Evolutionary conservation across 2,888 invertebrate genomes (phyloP).

Genomic region (Cephus runcator): DNA sequence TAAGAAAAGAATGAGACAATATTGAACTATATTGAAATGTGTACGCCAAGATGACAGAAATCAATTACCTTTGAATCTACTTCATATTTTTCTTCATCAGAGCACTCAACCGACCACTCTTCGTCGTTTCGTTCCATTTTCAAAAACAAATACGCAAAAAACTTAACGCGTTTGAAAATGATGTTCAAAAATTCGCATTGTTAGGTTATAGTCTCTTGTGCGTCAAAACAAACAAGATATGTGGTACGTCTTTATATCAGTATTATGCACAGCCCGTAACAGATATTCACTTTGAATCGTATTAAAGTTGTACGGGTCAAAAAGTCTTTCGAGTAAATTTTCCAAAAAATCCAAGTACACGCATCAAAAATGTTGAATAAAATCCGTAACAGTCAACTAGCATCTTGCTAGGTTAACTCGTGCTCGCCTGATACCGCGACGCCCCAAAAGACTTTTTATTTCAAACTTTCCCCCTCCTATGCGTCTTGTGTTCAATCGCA

Average conservation of each 20-base stretch:
- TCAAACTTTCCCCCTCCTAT: not conserved
- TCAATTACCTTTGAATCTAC: constrained; percentile 50
- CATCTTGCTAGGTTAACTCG: constrained; percentile 1
- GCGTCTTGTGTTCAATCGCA: not conserved
- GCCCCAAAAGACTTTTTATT: not conserved
- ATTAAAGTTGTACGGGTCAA: not conserved
- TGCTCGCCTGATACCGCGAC: not conserved
- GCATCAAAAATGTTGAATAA: not conserved
- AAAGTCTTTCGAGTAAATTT: constrained; percentile 3
- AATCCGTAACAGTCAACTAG: constrained; percentile 1
- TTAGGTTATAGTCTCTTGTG: constrained; percentile 23
- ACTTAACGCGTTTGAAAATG: constrained; percentile 17
- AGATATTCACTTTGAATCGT: not conserved
- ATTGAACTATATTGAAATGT: not conserved
- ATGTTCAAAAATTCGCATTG: constrained; percentile 19
- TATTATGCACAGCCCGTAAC: not conserved
- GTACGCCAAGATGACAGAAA: not conserved
- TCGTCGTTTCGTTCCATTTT: constrained; percentile 65
- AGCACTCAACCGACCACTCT: constrained; percentile 75
- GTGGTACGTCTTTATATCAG: not conserved
- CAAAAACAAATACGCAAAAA: constrained; percentile 7
- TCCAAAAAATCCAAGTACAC: not conserved
- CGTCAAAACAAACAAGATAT: not conserved
- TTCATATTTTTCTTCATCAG: constrained; percentile 72
- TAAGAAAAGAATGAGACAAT: not conserved